These are phyloP conservation scores for Euleptes europaea DNA, from an alignment of 2,113 vertebrate genomes.

Conservation along the genomic window DNA sequence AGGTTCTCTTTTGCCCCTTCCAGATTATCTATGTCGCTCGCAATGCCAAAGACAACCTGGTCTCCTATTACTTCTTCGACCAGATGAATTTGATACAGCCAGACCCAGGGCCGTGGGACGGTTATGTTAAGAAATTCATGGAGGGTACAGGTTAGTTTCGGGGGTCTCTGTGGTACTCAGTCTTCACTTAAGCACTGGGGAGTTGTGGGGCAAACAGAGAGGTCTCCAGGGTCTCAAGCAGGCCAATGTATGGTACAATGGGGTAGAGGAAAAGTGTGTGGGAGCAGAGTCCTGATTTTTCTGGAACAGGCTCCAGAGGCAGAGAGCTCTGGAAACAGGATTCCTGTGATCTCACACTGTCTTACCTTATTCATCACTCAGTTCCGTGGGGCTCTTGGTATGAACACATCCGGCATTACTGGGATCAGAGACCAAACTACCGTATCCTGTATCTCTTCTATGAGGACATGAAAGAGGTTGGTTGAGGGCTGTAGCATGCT, in stretches of 20 bases:
- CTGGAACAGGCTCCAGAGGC: not conserved
- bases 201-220: not conserved
- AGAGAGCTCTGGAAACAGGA: not conserved
- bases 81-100: constrained; percentile 74
- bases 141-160: constrained; percentile 64
- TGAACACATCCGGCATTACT: constrained; percentile 44
- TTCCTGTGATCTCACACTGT: not conserved
- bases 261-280: not conserved
- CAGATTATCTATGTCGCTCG: constrained; percentile 80
- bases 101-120: constrained; percentile 78
- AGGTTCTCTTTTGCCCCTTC: not conserved
- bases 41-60: constrained; percentile 79
- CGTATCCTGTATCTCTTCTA: constrained; percentile 51
- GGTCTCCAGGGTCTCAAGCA: too few relatives aligned
- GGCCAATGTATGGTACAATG: too few relatives aligned
- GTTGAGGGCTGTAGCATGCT: not conserved
- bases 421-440: constrained; percentile 43
- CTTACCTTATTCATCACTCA: not conserved
- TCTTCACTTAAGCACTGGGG: not conserved
- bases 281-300: not conserved
- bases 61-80: constrained; percentile 81
- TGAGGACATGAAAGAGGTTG: constrained; percentile 57
- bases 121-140: constrained; percentile 73
- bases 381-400: constrained; percentile 60
- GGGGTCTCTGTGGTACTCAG: too few relatives aligned